These are phyloP conservation scores for Parazoanthus atlanticus DNA, from an alignment of 92 coral and sea anemone genomes.

Conservation along the genomic window DNA sequence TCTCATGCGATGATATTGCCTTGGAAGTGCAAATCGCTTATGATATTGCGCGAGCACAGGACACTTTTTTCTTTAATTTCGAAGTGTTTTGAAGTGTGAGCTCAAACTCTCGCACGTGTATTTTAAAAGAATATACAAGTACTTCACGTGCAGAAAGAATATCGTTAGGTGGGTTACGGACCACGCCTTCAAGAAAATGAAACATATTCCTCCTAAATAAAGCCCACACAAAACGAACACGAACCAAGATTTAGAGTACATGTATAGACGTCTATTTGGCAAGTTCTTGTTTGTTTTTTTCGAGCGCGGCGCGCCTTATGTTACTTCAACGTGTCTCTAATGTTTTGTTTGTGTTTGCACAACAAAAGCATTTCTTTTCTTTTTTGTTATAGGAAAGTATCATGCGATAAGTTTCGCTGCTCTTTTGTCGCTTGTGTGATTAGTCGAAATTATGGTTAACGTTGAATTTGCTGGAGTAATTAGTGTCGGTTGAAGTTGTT, in stretches of 20 bases:
- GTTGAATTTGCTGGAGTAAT: background rate
- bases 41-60: constrained; percentile 3
- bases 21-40: constrained; percentile 8
- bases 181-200: background rate
- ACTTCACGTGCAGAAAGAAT: background rate
- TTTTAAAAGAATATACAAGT: background rate
- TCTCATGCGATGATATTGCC: background rate
- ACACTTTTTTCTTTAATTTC: background rate
- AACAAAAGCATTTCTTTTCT: constrained; percentile 17
- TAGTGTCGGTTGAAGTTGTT: background rate
- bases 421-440: constrained; percentile 9
- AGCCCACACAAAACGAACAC: background rate
- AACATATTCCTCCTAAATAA: background rate
- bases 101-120: constrained; percentile 31
- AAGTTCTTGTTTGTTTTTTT: constrained; percentile 18
- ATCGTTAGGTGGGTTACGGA: background rate
- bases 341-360: constrained; percentile 42
- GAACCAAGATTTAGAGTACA: background rate
- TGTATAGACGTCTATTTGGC: background rate
- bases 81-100: constrained; percentile 4
- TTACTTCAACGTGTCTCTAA: constrained; percentile 34
- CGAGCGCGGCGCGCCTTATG: background rate
- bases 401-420: constrained; percentile 31
- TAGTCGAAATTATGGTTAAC: background rate
- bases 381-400: constrained; percentile 14